Evolutionary conservation across 92 coral and sea anemone species (phyloP).

Genomic region (Metridium senile): DNA sequence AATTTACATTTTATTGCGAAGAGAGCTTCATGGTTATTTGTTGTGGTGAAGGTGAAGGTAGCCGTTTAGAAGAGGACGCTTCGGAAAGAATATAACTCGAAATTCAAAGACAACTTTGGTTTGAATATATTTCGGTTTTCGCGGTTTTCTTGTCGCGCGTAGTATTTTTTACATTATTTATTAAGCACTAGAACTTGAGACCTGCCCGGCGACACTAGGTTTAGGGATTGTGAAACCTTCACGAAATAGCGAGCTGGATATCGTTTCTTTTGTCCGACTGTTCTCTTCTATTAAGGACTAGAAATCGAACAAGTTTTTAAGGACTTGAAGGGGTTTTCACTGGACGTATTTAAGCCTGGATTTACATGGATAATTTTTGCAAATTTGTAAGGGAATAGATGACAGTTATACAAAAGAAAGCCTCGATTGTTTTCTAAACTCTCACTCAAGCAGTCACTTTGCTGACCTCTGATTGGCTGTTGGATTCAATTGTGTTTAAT

Average conservation of each 20-base stretch:
- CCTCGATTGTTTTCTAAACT: slow-evolving; percentile 74
- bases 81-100: not conserved
- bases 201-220: slow-evolving; percentile 18
- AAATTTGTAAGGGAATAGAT: slow-evolving; percentile 70
- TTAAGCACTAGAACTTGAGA: slow-evolving; percentile 42
- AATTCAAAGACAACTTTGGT: slow-evolving; percentile 10
- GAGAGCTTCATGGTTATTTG: not conserved
- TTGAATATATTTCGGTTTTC: slow-evolving; percentile 36
- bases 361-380: slow-evolving; percentile 41
- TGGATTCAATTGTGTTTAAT: slow-evolving; percentile 82
- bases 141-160: slow-evolving; percentile 35
- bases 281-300: not conserved
- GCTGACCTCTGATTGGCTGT: slow-evolving; percentile 62
- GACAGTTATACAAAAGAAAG: slow-evolving; percentile 71
- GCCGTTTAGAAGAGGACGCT: not conserved
- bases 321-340: not conserved
- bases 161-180: slow-evolving; percentile 72
- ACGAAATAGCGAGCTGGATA: not conserved
- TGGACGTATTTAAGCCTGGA: not conserved
- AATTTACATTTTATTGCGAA: slow-evolving; percentile 13
- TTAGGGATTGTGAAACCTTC: not conserved
- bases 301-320: not conserved
- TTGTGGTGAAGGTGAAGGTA: not conserved
- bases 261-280: not conserved
- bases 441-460: slow-evolving; percentile 76